phyloP scores from a whole-genome alignment of 2,113 vertebrate genomes.

The Ascaphus truei region DNA sequence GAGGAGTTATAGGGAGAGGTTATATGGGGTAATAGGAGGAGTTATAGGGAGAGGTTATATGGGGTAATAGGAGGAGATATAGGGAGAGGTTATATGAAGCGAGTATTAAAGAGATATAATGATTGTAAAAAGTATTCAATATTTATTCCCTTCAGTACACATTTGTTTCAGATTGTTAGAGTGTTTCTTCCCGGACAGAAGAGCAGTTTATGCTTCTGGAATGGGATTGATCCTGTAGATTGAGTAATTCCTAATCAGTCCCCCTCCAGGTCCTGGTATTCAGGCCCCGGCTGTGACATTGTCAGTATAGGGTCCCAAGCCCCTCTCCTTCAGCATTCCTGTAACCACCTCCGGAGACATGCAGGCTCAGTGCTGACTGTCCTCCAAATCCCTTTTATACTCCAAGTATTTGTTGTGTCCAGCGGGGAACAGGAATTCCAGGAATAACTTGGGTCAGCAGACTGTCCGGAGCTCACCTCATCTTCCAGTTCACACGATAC shows the following conservation, averaged over 20 bases:
- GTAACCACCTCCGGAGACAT: neutral
- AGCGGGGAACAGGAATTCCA: neutral
- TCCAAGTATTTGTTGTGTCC: neutral
- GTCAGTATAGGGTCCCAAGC: neutral
- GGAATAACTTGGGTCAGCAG: neutral
- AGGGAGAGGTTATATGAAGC: neutral
- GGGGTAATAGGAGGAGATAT: no score
- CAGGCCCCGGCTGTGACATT: conserved; percentile 1
- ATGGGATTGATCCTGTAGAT: no score
- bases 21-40: no score
- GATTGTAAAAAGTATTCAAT: neutral
- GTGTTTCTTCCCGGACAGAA: neutral
- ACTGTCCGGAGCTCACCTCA: neutral
- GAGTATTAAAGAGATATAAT: neutral
- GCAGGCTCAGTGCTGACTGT: neutral
- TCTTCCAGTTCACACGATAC: neutral
- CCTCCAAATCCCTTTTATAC: neutral
- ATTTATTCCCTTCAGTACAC: neutral
- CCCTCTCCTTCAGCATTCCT: neutral
- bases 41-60: no score
- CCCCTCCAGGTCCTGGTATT: neutral
- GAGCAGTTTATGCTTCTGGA: neutral
- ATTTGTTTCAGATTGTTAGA: neutral
- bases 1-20: no score
- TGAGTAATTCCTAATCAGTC: neutral